phyloP scores from a whole-genome alignment of 2,888 invertebrate genomes.

The Anorthoa munda region DNA sequence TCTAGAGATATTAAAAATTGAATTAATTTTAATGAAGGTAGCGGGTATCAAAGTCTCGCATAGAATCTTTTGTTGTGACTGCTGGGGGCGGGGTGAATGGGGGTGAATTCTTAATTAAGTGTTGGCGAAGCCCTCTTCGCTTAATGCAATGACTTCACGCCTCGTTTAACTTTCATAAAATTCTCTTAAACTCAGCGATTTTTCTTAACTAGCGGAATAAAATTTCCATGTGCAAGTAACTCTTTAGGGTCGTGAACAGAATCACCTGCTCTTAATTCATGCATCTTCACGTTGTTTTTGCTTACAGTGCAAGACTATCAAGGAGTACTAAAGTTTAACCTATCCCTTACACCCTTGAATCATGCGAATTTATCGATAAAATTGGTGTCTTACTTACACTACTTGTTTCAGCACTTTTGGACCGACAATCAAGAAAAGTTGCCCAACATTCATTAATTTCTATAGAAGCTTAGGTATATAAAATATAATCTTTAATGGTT shows the following conservation, averaged over 20 bases:
- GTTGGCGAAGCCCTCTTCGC: slow-evolving; percentile 87
- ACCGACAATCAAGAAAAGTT: slow-evolving; percentile 10
- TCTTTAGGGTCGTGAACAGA: slow-evolving; percentile 43
- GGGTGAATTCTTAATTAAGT: slow-evolving; percentile 90
- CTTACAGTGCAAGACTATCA: slow-evolving; percentile 5
- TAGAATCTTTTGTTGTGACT: slow-evolving; percentile 88
- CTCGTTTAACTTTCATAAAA: slow-evolving; percentile 90
- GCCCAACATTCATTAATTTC: slow-evolving; percentile 12
- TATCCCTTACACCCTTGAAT: background rate
- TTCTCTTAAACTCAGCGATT: slow-evolving; percentile 88
- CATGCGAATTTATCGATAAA: background rate
- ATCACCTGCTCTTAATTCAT: slow-evolving; percentile 38
- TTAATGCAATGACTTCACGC: slow-evolving; percentile 90
- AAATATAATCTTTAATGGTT: slow-evolving; percentile 30
- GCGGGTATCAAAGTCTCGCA: slow-evolving; percentile 75
- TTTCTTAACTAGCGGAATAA: slow-evolving; percentile 85
- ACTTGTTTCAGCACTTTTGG: background rate
- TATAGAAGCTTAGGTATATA: slow-evolving; percentile 19
- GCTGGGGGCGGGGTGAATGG: slow-evolving; percentile 75
- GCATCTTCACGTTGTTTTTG: slow-evolving; percentile 23
- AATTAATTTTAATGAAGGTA: slow-evolving; percentile 86
- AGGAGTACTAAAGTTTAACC: background rate
- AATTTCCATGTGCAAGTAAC: slow-evolving; percentile 76
- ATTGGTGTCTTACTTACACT: background rate
- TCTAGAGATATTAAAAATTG: slow-evolving; percentile 83